Base-by-base conservation (phyloP, 1,140 invertebrate genomes). In the Paralvinella palmiformis region DNA sequence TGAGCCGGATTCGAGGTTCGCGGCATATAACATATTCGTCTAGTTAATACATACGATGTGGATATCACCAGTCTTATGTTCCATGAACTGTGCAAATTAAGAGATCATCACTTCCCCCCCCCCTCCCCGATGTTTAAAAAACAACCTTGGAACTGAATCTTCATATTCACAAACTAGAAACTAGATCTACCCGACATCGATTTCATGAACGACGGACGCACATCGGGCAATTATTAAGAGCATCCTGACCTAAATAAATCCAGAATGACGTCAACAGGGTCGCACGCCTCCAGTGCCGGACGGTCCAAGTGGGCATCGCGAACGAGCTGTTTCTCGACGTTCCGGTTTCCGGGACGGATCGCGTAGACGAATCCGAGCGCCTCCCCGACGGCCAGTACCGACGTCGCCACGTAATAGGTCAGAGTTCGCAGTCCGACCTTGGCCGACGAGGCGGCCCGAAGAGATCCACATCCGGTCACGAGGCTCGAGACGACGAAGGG, bases 391-490 rank as follows among this genome's bases (percentile, higher is more conserved):
- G 37, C 37, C 37, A 41, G 37, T 13, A 41, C 10, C 37, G 10
- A 10, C n/a, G 37, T 41, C 37, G n/a, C 37, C 10, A 41, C 37
- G 37, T 13, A 41, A n/a, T 41, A 41, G 37, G n/a, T 13, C 37
- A 41, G 37, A 10, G n/a, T n/a, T n/a, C 37, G 10, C n/a, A n/a
- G 10, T n/a, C 10, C n/a, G 10, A 41, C 37, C n/a, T 41, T 41
- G 37, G 37, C 10, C n/a, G 37, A 41, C n/a, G 37, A 13, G 10
- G 37, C 37, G 37, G 10, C 10, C 10, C n/a, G 10, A 10, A 41
- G n/a, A 41, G 37, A 10, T 13, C 37, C 37, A 41, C 10, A n/a
- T 13, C 10, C 10, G n/a, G 37, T 72, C 68, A 70, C 37, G 37
- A 41, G 10, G 37, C 37, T 41, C 10, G 37, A 41, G 37, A 41